Base-by-base conservation (phyloP, 1,140 invertebrate genomes). In the Anagrus nilaparvatae region DNA sequence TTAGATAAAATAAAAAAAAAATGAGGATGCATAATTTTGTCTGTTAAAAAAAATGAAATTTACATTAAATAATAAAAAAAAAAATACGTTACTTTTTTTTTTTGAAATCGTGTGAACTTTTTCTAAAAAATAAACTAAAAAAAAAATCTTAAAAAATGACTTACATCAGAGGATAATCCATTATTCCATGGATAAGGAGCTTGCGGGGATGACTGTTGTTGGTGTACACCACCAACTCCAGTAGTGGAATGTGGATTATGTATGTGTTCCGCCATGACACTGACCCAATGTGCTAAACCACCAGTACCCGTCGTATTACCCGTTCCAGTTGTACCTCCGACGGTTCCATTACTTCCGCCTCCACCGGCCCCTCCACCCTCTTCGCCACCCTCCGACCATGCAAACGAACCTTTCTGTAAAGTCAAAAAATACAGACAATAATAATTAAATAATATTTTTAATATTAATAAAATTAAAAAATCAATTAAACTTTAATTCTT, bases 231-330 rank as follows among this genome's bases (percentile, higher is more conserved):
- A 18, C 56, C 54, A 24, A 67, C 63, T 28, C 55, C 58, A 4
- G 59, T 49, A 5, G 63, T 48, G 10, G 61, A 59, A 54, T 74
- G 73, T 12, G 69, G 68, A 52, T 72, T 66, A 63, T 74, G 76
- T 55, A 77, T 76, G 59, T 77, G 75, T 42, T 78, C 76, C 23
- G 76, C 73, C 75, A 78, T 78, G 51, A 78, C 73, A 56, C 75
- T 76, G 70, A 78, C 76, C 75, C 76, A 78, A 56, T 79, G 75
- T 48, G 75, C 74, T 52, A 78, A 62, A 47, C 65, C 72, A 20
- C 59, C 61, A 44, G 65, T 54, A 33, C 65, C 59, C 46, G 59
- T 51, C 40, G 61, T 58, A 39, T 53, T 56, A 40, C 58, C 59
- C 40, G 50, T 55, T 44, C 58, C 59, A 44, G 58, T 52, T 41